Percentiles rank a stretch among this genome's conserved stretches.
phyloP scores from a whole-genome alignment of 2,888 invertebrate species.

The Bhutanitis thaidina region DNA sequence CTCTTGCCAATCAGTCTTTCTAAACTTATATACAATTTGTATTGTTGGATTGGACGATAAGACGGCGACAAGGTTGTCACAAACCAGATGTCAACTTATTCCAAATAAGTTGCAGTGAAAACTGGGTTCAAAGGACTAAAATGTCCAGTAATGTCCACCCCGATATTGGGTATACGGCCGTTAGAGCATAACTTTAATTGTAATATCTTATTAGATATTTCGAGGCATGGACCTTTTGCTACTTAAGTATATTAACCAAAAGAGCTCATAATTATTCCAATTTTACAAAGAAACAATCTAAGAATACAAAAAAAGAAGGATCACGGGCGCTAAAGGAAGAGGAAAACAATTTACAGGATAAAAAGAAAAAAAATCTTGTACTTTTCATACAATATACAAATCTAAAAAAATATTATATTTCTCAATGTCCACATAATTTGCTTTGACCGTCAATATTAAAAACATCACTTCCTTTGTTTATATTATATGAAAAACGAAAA shows the following conservation, averaged over 20 bases:
- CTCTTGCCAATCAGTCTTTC: too few species aligned
- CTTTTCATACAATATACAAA: slow-evolving; percentile 16
- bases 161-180: too few species aligned
- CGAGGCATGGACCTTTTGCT: background rate
- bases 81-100: too few species aligned
- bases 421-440: slow-evolving; percentile 16
- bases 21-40: too few species aligned
- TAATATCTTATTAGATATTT: too few species aligned
- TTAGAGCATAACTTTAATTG: too few species aligned
- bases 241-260: background rate
- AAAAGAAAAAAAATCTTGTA: slow-evolving; percentile 12
- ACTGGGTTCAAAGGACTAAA: too few species aligned
- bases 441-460: slow-evolving; percentile 2
- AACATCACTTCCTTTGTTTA: slow-evolving; percentile 1
- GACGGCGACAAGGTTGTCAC: too few species aligned
- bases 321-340: background rate
- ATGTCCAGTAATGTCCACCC: too few species aligned
- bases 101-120: too few species aligned
- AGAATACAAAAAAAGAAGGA: background rate
- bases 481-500: slow-evolving; percentile 5
- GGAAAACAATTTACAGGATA: background rate
- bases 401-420: slow-evolving; percentile 15
- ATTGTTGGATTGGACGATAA: too few species aligned
- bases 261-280: background rate
- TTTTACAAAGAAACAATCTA: background rate